Conservation (phyloP, 2,113 vertebrate genomes). For the Otus sunia region DNA sequence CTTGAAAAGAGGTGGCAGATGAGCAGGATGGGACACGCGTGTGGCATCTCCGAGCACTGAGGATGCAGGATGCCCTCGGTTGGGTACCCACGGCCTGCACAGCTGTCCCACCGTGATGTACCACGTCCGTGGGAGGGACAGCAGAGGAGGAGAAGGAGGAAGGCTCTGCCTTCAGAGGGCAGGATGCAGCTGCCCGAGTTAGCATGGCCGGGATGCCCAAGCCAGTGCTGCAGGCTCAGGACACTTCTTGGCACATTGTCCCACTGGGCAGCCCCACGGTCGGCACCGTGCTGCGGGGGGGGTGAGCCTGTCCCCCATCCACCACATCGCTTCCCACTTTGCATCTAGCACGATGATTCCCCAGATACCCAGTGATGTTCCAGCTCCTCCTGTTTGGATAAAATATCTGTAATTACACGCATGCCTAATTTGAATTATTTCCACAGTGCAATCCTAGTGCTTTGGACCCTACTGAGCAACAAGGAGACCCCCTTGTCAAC, state of each 20-base stretch:
- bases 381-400: slow-evolving; percentile 55
- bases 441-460: neutral
- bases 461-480: neutral
- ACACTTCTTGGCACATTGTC: neutral
- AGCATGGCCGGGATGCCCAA: neutral
- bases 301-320: neutral
- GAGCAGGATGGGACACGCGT: neutral
- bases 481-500: neutral
- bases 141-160: neutral
- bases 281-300: accelerated
- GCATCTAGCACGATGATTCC: neutral
- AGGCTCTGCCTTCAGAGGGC: neutral
- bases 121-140: neutral
- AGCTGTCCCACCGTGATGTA: neutral
- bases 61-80: neutral
- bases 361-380: slow-evolving; percentile 11
- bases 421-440: slow-evolving; percentile 62
- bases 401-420: slow-evolving; percentile 54
- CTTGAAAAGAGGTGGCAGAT: neutral
- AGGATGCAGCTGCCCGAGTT: accelerated
- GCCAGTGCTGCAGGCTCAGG: neutral
- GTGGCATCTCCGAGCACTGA: neutral
- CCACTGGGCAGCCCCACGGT: neutral
- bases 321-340: neutral
- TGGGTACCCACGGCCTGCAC: neutral